Conservation (phyloP, 2,113 vertebrate genomes). For the Puffinus mauretanicus region DNA sequence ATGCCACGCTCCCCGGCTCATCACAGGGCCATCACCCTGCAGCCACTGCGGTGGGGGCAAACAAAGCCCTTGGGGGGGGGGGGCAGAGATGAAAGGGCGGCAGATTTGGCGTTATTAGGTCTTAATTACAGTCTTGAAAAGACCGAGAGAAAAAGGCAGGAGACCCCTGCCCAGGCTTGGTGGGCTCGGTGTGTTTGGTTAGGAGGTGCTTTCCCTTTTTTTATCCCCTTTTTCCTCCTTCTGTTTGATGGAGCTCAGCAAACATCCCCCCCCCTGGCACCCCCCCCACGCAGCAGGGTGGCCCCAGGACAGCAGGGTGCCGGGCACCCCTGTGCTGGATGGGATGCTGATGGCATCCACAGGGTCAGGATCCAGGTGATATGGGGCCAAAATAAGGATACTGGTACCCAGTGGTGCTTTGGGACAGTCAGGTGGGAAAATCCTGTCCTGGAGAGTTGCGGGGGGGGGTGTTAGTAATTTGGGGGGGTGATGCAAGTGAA, state of each 20-base stretch:
- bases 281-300: fast-evolving
- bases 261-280: neutral
- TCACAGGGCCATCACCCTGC: no score
- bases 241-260: conserved; percentile 17
- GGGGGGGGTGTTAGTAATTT: fast-evolving
- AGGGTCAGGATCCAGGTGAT: neutral
- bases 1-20: fast-evolving
- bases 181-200: neutral
- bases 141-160: conserved; percentile 20
- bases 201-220: conserved; percentile 21
- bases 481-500: no score
- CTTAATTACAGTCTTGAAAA: neutral
- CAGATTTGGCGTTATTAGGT: neutral
- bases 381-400: neutral
- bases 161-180: neutral
- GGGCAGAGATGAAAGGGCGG: neutral
- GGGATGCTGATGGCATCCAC: neutral
- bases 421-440: neutral
- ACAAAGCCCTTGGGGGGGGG: neutral
- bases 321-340: neutral
- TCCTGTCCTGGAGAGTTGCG: neutral
- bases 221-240: neutral
- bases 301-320: neutral
- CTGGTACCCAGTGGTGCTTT: neutral
- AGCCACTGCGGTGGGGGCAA: fast-evolving